These are phyloP conservation scores for Nyctalus aviator DNA, from an alignment of 2,797 vertebrate species.

Conservation along the genomic window DNA sequence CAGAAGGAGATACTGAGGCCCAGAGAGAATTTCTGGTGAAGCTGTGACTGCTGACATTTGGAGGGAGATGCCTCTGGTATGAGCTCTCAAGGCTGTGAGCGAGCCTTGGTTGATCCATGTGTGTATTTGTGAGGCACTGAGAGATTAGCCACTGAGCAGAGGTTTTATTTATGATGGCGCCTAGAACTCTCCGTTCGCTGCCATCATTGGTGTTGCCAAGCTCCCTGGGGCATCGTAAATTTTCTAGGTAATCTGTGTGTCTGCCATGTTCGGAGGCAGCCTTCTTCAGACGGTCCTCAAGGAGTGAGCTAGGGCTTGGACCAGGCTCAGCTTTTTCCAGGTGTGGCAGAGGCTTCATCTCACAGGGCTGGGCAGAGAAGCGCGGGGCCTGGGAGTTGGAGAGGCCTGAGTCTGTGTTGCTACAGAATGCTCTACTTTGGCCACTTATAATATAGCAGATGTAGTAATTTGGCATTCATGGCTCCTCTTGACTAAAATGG, in stretches of 20 bases:
- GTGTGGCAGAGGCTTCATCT: background rate
- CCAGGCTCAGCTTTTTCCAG: background rate
- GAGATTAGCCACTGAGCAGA: conserved; percentile 73
- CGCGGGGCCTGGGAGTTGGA: rapidly evolving
- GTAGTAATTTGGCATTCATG: background rate
- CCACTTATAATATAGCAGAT: background rate
- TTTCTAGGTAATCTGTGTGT: conserved; percentile 50
- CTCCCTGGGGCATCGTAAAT: conserved; percentile 60
- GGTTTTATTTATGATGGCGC: conserved; percentile 71
- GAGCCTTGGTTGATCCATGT: background rate
- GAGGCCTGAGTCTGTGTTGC: background rate
- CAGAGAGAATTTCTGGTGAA: background rate
- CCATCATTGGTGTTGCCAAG: background rate
- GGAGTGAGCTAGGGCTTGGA: background rate
- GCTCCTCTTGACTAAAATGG: conserved; percentile 60
- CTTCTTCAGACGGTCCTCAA: background rate
- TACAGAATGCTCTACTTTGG: background rate
- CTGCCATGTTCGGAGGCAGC: background rate
- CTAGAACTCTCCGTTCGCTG: background rate
- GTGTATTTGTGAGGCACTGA: conserved; percentile 55
- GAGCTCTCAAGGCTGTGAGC: background rate
- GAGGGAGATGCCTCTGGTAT: background rate
- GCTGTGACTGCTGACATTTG: background rate
- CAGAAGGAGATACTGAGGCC: background rate
- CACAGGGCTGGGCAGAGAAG: background rate